Evolutionary conservation across 1,140 invertebrate genomes (phyloP), one percentile per base, ranked within the genome.

Genomic region (Zeugodacus cucurbitae): DNA sequence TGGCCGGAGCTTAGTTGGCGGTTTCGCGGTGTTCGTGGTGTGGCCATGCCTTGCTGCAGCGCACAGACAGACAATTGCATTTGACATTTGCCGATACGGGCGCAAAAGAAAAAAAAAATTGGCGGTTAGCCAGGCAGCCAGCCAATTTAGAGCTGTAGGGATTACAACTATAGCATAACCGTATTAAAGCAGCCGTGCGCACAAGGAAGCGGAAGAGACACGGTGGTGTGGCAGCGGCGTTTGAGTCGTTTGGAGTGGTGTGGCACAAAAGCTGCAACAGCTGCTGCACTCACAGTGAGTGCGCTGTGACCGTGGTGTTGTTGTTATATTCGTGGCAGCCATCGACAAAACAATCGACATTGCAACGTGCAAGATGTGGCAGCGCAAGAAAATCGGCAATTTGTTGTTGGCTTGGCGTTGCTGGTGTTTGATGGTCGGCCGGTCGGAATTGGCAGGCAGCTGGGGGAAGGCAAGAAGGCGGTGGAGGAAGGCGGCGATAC

Each of bases 261-360:
- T 82, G 37, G 74, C 74, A n/a, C n/a, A 22, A 62, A 62, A 26
- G 41, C 41, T 41, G 74, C 41, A 82, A 34, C 74, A 48, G 74
- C 74, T 82, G 74, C n/a, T 70, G 67, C 8, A 78, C 41, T 48
- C 7, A 41, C 0, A 82, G 29, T 26, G 2, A 82, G 67, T 37
- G 32, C 34, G 37, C 41, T 10, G 67, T 74, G 6, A 20, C 7
- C 34, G 5, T 22, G 32, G 41, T 37, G 32, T 74, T 74, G 34
- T 41, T 7, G 62, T n/a, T n/a, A n/a, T n/a, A n/a, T n/a, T n/a
- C n/a, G 48, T 32, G 14, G 64, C 67, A 82, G 74, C 74, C 48
- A 82, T 82, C 41, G 74, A 82, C 74, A 82, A 48, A 82, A 82
- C 74, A 82, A 82, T 82, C 74, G 74, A 82, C 74, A 29, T 48